Evolutionary conservation across 2,888 invertebrate genomes (phyloP), one percentile per base, ranked within the genome.

Genomic region (Bimastos eiseni): DNA sequence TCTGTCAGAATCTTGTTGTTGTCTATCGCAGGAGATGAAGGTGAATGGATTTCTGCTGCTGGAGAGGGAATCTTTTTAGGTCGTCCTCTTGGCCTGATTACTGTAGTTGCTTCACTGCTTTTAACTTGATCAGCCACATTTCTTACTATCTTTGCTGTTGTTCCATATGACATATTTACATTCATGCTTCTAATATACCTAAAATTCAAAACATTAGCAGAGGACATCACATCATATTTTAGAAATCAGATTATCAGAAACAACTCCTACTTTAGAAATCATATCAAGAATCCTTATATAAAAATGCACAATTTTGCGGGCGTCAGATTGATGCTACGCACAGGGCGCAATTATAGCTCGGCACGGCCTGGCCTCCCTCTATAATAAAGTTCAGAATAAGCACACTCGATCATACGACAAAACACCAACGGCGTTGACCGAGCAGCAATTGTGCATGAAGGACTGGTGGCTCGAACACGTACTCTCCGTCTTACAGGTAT

Each of bases 11-110:
- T n/a, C 70, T 70, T 30, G n/a, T n/a, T 70, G 70, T 70, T n/a
- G n/a, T 70, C n/a, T 70, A n/a, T 70, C n/a, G n/a, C n/a, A 70
- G 70, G 70, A 70, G 70, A n/a, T 70, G 70, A n/a, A 70, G 70
- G 1, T 0, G 70, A 70, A 8, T 70, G 70, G 70, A n/a, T n/a
- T n/a, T 70, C 30, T 70, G 70, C 70, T 70, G 70, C 70, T n/a
- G 70, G 30, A 8, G 70, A 1, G 8, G 70, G 70, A 70, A n/a
- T 70, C 70, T 70, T 70, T 70, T 70, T 70, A 30, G 70, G 70
- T 70, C 70, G 30, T 70, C 70, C 70, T n/a, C 70, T 30, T 70
- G 0, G 70, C n/a, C 70, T 70, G 70, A n/a, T 70, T n/a, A 70
- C 30, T 70, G 70, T 5, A 70, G n/a, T 11, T 70, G 70, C n/a